phyloP scores from a whole-genome alignment of 2,113 vertebrate genomes.

The Pongo pygmaeus region DNA sequence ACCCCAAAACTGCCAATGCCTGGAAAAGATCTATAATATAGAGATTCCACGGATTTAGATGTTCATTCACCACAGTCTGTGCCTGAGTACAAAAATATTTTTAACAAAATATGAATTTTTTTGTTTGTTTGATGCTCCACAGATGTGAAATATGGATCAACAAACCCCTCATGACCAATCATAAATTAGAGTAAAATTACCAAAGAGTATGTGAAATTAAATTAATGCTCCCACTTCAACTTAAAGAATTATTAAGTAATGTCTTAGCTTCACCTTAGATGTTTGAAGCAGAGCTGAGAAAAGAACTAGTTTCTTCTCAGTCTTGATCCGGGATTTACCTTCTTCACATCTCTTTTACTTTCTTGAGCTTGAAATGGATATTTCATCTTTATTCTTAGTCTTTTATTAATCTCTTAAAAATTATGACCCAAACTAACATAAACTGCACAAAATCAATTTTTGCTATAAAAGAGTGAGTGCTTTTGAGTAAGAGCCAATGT shows the following conservation, averaged over 20 bases:
- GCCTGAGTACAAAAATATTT: background rate
- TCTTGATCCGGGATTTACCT: background rate
- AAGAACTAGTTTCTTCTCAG: background rate
- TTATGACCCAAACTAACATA: background rate
- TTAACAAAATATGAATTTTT: background rate
- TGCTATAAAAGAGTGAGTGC: background rate
- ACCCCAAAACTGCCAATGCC: background rate
- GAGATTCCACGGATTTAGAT: background rate
- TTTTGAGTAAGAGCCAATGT: background rate
- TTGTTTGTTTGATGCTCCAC: background rate
- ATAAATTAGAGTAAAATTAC: background rate
- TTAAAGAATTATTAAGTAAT: background rate
- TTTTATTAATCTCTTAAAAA: slow-evolving; percentile 29
- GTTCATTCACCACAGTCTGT: rapidly evolving
- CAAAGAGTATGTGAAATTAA: background rate
- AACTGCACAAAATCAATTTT: background rate
- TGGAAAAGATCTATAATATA: background rate
- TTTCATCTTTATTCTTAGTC: background rate
- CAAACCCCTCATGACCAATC: background rate
- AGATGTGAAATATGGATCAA: background rate
- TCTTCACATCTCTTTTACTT: background rate
- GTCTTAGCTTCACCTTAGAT: background rate
- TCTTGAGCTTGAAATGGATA: background rate
- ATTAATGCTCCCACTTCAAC: background rate
- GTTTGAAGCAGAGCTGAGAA: background rate